Conservation (phyloP, 1,140 invertebrate genomes). For the Bombus waltoni region DNA sequence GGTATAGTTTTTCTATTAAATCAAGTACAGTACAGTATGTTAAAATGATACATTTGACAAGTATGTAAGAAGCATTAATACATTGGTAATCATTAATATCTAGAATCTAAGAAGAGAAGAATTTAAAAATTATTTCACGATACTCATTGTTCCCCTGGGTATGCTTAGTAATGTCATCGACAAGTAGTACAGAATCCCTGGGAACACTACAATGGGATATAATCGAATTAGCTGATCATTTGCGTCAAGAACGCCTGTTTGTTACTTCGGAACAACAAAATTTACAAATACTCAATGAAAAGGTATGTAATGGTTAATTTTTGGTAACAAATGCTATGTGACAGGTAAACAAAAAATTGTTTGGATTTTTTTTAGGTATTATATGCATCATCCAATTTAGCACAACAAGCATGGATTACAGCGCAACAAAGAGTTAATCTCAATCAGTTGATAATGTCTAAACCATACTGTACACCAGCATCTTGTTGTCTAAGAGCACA, state of each 20-base stretch:
- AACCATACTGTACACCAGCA: constrained; percentile 88
- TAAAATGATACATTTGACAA: not conserved
- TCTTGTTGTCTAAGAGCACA: constrained; percentile 91
- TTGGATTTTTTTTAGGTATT: constrained; percentile 81
- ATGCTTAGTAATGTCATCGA: constrained; percentile 77
- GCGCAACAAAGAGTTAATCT: constrained; percentile 94
- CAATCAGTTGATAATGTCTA: constrained; percentile 89
- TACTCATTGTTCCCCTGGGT: not conserved
- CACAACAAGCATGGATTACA: constrained; percentile 93
- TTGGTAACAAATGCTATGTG: no score
- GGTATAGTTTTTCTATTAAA: not conserved
- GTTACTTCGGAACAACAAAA: constrained; percentile 88
- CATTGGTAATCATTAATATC: not conserved
- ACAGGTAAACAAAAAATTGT: not conserved
- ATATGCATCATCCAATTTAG: constrained; percentile 85
- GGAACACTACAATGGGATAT: constrained; percentile 84
- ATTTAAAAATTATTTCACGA: not conserved
- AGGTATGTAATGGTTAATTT: constrained; percentile 80
- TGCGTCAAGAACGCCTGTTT: constrained; percentile 89
- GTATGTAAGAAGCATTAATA: not conserved
- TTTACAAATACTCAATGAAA: constrained; percentile 88
- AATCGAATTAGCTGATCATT: constrained; percentile 87
- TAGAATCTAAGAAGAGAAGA: not conserved
- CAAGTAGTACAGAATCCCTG: constrained; percentile 78
- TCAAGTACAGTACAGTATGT: not conserved